Base-by-base conservation (phyloP, 2,888 invertebrate species). In the Toxonevra muliebris region DNA sequence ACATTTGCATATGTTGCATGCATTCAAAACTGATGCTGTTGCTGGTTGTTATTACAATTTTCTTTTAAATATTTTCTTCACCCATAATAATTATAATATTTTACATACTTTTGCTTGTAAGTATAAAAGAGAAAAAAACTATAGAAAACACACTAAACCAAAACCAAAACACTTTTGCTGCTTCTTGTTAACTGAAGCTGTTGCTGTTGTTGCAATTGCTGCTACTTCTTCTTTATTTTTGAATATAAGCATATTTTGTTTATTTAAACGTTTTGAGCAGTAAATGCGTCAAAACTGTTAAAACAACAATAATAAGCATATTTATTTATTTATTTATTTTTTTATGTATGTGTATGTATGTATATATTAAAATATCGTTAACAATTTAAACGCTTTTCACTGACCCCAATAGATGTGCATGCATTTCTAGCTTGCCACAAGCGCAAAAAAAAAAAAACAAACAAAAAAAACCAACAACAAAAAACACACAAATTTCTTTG, bases 321-420 rank as follows among this genome's bases (percentile, higher is more conserved):
- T 50, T 61, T 30, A 63, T 40, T 30, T 45, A 64, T 15, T 43
- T 20, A 19, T 11, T 61, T 66, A 68, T 45, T 30, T 50, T 55
- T 61, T 45, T 53, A 11, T 62, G 52, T 48, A 57, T 59, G 60
- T 60, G 17, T 57, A 63, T 50, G 42, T 61, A 20, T 48, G 60
- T 64, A 50, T 61, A 53, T 64, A 78, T 77, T 79, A 73, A 74
- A 77, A 75, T 76, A 78, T 73, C 80, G 76, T 77, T 79, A 79
- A 76, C 76, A 75, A 75, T 77, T 79, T 76, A 77, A 79, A 76
- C 78, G 79, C 80, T 82, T 82, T 83, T 82, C 82, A 81, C 82
- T 82, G 83, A 82, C 83, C 82, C 78, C 82, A 80, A 80, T 82
- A 75, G 78, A 67, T 72, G 77, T 70, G 43, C 43, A 30, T 59